phyloP scores from a whole-genome alignment of 2,888 invertebrate genomes.

The Brenthis daphne region DNA sequence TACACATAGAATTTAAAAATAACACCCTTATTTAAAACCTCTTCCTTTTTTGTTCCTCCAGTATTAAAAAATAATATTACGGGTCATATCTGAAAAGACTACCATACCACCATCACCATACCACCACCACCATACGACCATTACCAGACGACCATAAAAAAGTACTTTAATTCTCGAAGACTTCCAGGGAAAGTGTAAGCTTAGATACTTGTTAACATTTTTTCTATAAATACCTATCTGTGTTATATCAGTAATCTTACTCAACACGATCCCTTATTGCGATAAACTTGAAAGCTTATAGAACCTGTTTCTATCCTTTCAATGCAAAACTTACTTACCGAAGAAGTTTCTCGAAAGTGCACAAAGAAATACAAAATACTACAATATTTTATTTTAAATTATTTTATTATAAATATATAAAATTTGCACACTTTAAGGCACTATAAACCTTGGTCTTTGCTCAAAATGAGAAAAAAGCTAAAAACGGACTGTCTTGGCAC shows the following conservation, averaged over 20 bases:
- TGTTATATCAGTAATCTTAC: not conserved
- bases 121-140: too few species aligned
- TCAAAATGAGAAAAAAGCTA: slow-evolving; percentile 31
- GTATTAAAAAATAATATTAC: too few species aligned
- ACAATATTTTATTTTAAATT: not conserved
- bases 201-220: too few species aligned
- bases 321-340: slow-evolving; percentile 12
- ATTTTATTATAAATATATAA: not conserved
- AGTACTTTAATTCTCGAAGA: too few species aligned
- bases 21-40: too few species aligned
- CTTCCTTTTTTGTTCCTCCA: too few species aligned
- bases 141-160: too few species aligned
- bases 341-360: slow-evolving; percentile 23
- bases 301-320: slow-evolving; percentile 12
- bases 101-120: too few species aligned
- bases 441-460: slow-evolving; percentile 13
- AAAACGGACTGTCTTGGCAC: slow-evolving; percentile 40
- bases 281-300: slow-evolving; percentile 8
- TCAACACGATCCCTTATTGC: not conserved
- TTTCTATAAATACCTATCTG: too few species aligned
- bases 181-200: too few species aligned
- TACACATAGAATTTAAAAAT: too few species aligned
- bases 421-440: slow-evolving; percentile 4
- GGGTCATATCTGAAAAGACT: too few species aligned
- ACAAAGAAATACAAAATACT: slow-evolving; percentile 5